Percentiles rank a stretch among this genome's conserved stretches.
Conservation (phyloP, 2,113 vertebrate genomes). For the Dipodomys ordii region DNA sequence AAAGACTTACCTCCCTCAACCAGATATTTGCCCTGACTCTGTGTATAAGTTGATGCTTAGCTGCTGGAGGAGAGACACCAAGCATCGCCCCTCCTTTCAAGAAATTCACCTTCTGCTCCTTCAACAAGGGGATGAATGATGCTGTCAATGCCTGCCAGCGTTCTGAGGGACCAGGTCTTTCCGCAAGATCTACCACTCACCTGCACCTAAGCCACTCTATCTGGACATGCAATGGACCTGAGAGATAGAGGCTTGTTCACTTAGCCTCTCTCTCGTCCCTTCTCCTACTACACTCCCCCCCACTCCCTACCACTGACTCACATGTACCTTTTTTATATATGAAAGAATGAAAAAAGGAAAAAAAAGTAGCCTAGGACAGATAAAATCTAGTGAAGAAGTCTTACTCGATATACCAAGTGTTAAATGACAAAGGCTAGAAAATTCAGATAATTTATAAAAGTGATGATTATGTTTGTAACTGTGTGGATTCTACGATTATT, state of each 20-base stretch:
- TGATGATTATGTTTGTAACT: conserved; percentile 70
- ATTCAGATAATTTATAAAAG: conserved; percentile 83
- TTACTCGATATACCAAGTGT: conserved; percentile 40
- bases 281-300: background rate
- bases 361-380: conserved; percentile 55
- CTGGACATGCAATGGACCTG: conserved; percentile 53
- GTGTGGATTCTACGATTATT: conserved; percentile 54
- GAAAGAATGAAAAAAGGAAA: conserved; percentile 73
- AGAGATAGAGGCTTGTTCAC: conserved; percentile 64
- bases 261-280: conserved; percentile 2
- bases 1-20: conserved; percentile 95
- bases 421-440: conserved; percentile 15
- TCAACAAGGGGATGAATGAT: conserved; percentile 88
- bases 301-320: conserved; percentile 11
- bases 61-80: conserved; percentile 98
- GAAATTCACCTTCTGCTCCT: conserved; percentile 92
- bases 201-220: conserved; percentile 78
- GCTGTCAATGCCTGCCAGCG: background rate
- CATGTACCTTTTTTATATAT: conserved; percentile 73
- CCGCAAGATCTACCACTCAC: conserved; percentile 6
- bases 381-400: conserved; percentile 22
- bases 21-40: conserved; percentile 92
- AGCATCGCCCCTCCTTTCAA: conserved; percentile 95
- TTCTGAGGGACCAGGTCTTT: background rate
- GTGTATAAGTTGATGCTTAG: conserved; percentile 96